Base-by-base conservation (phyloP, 2,113 vertebrate genomes). In the Alosa alosa region DNA sequence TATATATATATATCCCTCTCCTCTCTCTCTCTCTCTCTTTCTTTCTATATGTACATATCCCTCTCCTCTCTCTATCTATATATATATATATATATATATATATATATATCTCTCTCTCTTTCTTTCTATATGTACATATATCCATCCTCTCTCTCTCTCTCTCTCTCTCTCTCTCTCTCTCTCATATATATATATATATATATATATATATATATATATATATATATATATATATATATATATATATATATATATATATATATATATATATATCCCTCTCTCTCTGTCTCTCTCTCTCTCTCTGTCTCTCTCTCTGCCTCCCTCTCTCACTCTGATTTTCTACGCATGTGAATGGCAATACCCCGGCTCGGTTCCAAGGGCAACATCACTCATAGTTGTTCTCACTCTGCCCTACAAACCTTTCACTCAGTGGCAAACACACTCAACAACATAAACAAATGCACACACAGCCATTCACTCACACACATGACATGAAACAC, bases 291-390 rank as follows among this genome's bases (percentile, higher is more conserved):
- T 78, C 83, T 55, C 39, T 84, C 49, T 60, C 41, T 87, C 86
- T 84, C 47, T 49, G 4, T 55, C 50, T 18, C 11, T 17, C 50
- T 52, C 11, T 17, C 50, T 49, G 41, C 18, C 49, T 41, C 49
- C 31, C 2, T 20, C 41, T 31, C 49, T 1, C 46, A 44, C 68
- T 86, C 20, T 47, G 4, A 17, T 22, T 72, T 41, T 82, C 72
- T 81, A 31, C 78, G 47, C 36, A 46, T 46, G 17, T 68, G 82
- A 89, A 78, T 84, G 75, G 49, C 68, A 86, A 87, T 55, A 86
- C 84, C 83, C 9, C 44, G 18, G 86, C 82, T 81, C 17, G 49
- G 25, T 64, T 86, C 88, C 88, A 89, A 87, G 86, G 84, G 44
- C 81, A 88, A 84, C 85, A 86, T 81, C 41, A 81, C 55, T 25